Conservation (phyloP, 2,797 vertebrate species). For the Numenius phaeopus region DNA sequence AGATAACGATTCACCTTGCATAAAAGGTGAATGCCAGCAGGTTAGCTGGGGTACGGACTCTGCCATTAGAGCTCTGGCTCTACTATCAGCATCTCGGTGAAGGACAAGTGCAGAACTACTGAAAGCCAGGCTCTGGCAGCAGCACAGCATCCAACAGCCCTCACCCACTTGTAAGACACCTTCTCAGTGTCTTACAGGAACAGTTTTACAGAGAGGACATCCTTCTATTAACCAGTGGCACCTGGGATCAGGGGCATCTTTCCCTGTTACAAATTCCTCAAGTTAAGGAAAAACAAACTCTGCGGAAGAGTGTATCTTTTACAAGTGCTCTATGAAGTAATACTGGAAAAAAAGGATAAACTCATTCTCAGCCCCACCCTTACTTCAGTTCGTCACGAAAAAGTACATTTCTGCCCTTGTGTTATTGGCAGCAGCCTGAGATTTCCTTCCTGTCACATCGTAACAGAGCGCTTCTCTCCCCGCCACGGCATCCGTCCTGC, state of each 20-base stretch:
- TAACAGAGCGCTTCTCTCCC: not conserved
- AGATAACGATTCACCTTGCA: not conserved
- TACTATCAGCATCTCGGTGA: not conserved
- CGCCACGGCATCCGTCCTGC: not conserved
- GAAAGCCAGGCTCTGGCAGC: not conserved
- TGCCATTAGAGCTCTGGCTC: not conserved
- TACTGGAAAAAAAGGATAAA: not conserved
- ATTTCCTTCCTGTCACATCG: constrained; percentile 6
- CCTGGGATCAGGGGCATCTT: not conserved
- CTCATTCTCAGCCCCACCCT: not conserved
- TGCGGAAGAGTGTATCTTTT: not conserved
- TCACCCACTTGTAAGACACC: not conserved
- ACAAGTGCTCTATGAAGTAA: constrained; percentile 17
- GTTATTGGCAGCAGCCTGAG: not conserved
- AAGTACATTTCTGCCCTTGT: constrained; percentile 38
- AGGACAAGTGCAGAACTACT: not conserved
- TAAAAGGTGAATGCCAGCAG: not conserved
- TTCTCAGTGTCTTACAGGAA: not conserved
- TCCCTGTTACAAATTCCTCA: not conserved
- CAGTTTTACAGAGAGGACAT: not conserved
- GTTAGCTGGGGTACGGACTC: not conserved
- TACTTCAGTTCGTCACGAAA: not conserved
- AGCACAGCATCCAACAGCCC: not conserved
- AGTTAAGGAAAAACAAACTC: not conserved
- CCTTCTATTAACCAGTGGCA: not conserved